Evolutionary conservation across 2,797 vertebrate genomes (phyloP), one percentile per base, ranked within the genome.

Genomic region (Podarcis siculus): DNA sequence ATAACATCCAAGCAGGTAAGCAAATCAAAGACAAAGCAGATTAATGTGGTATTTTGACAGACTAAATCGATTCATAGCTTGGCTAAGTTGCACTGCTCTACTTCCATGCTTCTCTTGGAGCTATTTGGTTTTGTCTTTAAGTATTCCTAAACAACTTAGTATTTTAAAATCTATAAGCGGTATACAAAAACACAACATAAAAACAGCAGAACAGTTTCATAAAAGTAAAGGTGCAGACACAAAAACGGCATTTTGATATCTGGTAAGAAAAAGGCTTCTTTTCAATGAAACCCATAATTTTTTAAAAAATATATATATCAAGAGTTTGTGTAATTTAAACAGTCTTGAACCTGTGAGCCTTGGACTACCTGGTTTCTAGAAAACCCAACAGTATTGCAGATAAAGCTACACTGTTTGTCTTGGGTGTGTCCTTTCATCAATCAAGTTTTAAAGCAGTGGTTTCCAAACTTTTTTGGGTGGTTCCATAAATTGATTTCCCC

Each of bases 351-450:
- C 2, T 85, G 12, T n/a, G 17, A 12, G 39, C 17, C 27, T 19
- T 79, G 27, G 17, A 25, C 64, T 61, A 42, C 86, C 81, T 85
- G 17, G 12, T 35, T 69, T 82, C 64, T 66, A 30, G 82, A 85
- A 69, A 1, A 35, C 81, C 71, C 76, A 83, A 39, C 45, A 84
- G 23, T 37, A 10, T 21, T 67, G 55, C 67, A 87, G 82, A 55
- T 55, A 67, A 79, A 79, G 76, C 6, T 66, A 37, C 3, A 78
- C 90, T 83, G 27, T 83, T 90, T 85, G 67, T 8, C 23, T 85
- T 45, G 21, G 5, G 9, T n/a, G 61, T 79, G 71, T 32, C 35
- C 25, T 64, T 67, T 86, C 75, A 71, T 73, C 69, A 86, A 39
- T 75, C 10, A 8, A 12, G 66, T 73, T 81, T 87, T 72, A 35